Percentiles rank a stretch among this genome's conserved stretches.
Evolutionary conservation across 2,888 invertebrate species (phyloP).

Genomic region (Calameuta filiformis): DNA sequence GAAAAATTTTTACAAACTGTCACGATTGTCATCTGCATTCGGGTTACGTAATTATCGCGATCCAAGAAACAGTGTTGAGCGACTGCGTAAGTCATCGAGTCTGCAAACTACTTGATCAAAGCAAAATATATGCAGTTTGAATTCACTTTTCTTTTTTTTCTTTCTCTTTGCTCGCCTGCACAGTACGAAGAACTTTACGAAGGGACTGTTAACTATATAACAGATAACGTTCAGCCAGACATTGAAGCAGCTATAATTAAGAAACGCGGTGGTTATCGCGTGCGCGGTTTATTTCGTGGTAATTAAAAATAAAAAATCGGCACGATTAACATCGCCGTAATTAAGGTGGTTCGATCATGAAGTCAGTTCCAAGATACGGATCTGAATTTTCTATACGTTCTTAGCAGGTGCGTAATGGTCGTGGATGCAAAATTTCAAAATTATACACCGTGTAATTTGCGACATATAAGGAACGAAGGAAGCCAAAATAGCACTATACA

Average conservation of each 20-base stretch:
- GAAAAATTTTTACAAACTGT: neutral
- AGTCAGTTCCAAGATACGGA: too few relatives aligned
- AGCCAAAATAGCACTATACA: too few relatives aligned
- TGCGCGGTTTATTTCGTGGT: constrained; percentile 2
- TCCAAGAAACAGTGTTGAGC: neutral
- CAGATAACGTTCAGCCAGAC: neutral
- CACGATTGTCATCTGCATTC: neutral
- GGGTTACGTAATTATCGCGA: neutral
- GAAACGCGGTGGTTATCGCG: neutral
- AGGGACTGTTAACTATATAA: neutral
- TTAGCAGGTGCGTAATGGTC: too few relatives aligned
- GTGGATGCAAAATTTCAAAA: too few relatives aligned
- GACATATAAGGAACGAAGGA: too few relatives aligned
- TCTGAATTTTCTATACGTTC: too few relatives aligned
- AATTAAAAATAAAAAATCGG: neutral
- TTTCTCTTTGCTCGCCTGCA: neutral
- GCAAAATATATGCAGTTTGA: neutral
- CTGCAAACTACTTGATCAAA: neutral
- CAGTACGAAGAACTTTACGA: neutral
- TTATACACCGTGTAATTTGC: too few relatives aligned
- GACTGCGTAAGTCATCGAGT: neutral
- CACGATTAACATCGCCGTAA: neutral
- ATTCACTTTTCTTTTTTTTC: neutral
- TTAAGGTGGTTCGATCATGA: neutral
- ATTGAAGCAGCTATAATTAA: neutral